Percentiles rank a stretch among this genome's conserved stretches.
These are phyloP conservation scores for Anoplopoma fimbria DNA, from an alignment of 2,113 vertebrate genomes.

Conservation along the genomic window DNA sequence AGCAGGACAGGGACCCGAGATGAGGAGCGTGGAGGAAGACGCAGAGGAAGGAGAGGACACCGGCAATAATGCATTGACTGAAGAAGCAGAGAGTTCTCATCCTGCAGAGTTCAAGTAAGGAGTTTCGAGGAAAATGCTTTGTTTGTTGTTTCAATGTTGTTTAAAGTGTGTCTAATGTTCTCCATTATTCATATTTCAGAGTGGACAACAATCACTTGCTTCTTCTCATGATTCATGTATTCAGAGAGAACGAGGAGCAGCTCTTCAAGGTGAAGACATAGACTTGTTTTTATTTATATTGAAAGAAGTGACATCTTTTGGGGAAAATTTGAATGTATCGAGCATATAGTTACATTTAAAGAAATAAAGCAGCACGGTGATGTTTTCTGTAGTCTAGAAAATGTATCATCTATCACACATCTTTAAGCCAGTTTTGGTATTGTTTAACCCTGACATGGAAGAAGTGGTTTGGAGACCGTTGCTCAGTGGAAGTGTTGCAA, in stretches of 20 bases:
- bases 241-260: conserved; percentile 97
- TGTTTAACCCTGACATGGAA: background rate
- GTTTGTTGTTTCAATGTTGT: background rate
- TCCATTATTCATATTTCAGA: conserved; percentile 77
- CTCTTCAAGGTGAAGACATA: conserved; percentile 89
- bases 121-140: background rate
- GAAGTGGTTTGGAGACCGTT: conserved; percentile 36
- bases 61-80: conserved; percentile 58
- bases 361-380: background rate
- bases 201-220: conserved; percentile 99
- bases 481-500: conserved; percentile 52
- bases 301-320: background rate
- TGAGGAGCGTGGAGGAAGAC: conserved; percentile 34
- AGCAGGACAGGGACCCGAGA: conserved; percentile 66
- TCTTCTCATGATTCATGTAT: conserved; percentile 98
- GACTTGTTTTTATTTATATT: background rate
- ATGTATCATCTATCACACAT: background rate
- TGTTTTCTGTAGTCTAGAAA: background rate
- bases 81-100: conserved; percentile 83
- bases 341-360: background rate
- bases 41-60: conserved; percentile 27
- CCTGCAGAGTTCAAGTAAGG: conserved; percentile 95
- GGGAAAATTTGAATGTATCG: background rate
- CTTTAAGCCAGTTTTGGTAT: background rate
- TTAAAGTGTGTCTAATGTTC: conserved; percentile 17